Percentiles rank a stretch among this genome's conserved stretches.
Evolutionary conservation across 1,140 invertebrate genomes (phyloP).

Genomic region (Drosophila jambulina): DNA sequence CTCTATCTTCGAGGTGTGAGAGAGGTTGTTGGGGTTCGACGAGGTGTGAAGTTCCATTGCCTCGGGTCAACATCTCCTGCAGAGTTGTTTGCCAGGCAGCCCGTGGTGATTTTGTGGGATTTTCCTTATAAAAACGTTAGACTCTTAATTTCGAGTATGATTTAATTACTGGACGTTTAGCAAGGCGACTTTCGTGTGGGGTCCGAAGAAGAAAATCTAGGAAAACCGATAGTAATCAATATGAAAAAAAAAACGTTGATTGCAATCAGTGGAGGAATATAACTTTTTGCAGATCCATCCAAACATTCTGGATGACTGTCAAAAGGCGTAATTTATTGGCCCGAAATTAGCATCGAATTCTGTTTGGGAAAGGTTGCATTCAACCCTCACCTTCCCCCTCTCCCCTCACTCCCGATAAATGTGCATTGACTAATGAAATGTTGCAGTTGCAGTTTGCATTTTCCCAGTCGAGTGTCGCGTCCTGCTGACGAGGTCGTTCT

Average conservation of each 20-base stretch:
- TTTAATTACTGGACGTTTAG: conserved; percentile 72
- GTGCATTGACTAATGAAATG: conserved; percentile 74
- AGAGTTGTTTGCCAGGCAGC: conserved; percentile 40
- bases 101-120: conserved; percentile 74
- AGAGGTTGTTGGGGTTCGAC: conserved; percentile 17
- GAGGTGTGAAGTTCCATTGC: conserved; percentile 55
- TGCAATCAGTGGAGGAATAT: conserved; percentile 2
- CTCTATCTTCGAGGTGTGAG: conserved; percentile 36
- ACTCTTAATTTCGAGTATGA: conserved; percentile 54
- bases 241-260: conserved; percentile 9
- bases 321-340: conserved; percentile 72
- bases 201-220: conserved; percentile 12
- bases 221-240: conserved; percentile 54
- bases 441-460: conserved; percentile 25
- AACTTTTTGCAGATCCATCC: conserved; percentile 8
- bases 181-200: conserved; percentile 49
- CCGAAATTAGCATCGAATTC: conserved; percentile 78
- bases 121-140: conserved; percentile 65
- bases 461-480: conserved; percentile 33
- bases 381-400: conserved; percentile 13
- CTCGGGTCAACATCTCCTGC: conserved; percentile 55
- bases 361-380: conserved; percentile 35
- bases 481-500: conserved; percentile 69
- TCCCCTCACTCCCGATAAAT: conserved; percentile 38
- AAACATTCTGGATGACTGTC: conserved; percentile 54